Evolutionary conservation across 1,140 invertebrate genomes (phyloP), one percentile per base, ranked within the genome.

Genomic region (Pseudomyrmex flavicornis): DNA sequence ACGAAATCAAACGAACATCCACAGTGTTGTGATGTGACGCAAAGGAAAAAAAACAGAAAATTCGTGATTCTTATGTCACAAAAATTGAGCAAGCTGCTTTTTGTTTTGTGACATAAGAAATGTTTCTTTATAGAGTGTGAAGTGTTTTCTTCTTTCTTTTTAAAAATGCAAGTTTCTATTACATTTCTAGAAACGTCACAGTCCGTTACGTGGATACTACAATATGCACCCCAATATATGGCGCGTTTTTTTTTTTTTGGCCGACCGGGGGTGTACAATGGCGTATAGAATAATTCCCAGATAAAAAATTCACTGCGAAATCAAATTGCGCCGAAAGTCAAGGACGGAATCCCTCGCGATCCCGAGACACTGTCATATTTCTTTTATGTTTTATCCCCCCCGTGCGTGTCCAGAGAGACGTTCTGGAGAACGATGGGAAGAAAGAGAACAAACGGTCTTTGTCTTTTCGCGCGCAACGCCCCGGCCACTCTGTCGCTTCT

Each of bases 1-100:
- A 48, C 66, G 10, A 72, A 70, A 72, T 80, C 54, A 20, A 79
- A 79, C 52, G 63, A 69, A 20, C 76, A 26, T 62, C 61, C n/a
- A 22, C 17, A 1, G 9, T 15, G 3, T 4, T 12, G 10, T 20
- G n/a, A 48, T 44, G 56, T n/a, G 52, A 44, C 26, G 15, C 13
- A n/a, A 4, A 12, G 1, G 9, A 8, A 10, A 1, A 73, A 22
- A 1, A 52, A 1, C 22, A 10, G 26, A n/a, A 20, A 48, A 26
- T 52, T 17, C 20, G 12, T n/a, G 17, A 82, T 52, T n/a, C n/a
- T n/a, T n/a, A n/a, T n/a, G n/a, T n/a, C n/a, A n/a, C n/a, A 17
- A 17, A 44, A 82, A 35, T 62, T 62, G 1, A n/a, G 22, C 4
- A 5, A 9, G 44, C 8, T 13, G 5, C 8, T n/a, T 35, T 35